These are phyloP conservation scores for Strigamia transsilvanica DNA, from an alignment of 2,888 invertebrate species.

Conservation along the genomic window DNA sequence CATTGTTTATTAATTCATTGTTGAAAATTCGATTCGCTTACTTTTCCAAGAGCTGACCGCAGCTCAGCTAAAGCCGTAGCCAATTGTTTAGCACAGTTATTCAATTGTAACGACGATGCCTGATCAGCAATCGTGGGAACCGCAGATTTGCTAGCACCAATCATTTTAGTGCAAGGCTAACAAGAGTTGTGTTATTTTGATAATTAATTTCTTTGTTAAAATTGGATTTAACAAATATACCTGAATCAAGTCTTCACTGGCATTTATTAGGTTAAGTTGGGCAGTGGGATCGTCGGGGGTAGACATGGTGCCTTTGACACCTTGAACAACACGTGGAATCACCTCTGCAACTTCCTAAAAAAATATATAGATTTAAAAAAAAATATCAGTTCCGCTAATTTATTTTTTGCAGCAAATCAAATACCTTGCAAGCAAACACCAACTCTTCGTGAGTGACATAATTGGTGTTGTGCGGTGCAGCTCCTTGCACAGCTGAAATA, in stretches of 20 bases:
- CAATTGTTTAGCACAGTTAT: conserved; percentile 74
- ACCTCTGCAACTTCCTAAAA: conserved; percentile 73
- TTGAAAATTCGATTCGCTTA: conserved; percentile 48
- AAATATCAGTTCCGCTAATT: neutral
- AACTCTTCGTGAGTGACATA: conserved; percentile 75
- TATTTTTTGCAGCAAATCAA: neutral
- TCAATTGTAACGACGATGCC: conserved; percentile 77
- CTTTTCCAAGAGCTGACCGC: conserved; percentile 67
- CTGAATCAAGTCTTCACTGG: conserved; percentile 83
- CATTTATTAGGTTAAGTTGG: conserved; percentile 81
- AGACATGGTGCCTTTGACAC: conserved; percentile 75
- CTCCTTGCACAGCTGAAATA: conserved; percentile 86
- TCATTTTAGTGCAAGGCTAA: conserved; percentile 75
- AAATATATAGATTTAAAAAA: neutral
- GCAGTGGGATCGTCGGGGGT: conserved; percentile 77
- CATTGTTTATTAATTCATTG: neutral
- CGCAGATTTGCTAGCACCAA: conserved; percentile 80
- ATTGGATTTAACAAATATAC: conserved; percentile 65
- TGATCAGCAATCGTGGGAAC: conserved; percentile 84
- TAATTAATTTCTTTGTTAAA: neutral
- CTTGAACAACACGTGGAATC: conserved; percentile 82
- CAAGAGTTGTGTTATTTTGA: neutral
- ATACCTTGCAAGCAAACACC: conserved; percentile 73
- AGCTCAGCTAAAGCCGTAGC: conserved; percentile 72
- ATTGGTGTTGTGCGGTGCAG: conserved; percentile 78